phyloP scores from a whole-genome alignment of 1,140 invertebrate species.

The Microplitis mediator region DNA sequence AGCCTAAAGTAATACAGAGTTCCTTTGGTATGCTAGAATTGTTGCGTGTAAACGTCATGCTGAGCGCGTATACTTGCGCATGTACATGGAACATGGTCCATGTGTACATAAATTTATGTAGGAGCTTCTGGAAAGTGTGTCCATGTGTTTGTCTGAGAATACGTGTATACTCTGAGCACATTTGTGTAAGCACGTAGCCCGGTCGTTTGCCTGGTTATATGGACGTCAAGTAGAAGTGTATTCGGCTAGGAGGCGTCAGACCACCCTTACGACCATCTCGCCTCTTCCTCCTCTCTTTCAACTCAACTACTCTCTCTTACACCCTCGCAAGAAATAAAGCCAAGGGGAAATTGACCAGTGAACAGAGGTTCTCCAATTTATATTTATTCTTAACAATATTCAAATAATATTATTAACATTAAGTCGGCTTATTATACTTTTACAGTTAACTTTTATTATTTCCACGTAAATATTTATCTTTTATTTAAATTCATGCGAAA shows the following conservation, averaged over 20 bases:
- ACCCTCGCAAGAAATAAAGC: constrained; percentile 39
- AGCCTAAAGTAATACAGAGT: constrained; percentile 1
- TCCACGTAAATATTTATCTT: too few relatives aligned
- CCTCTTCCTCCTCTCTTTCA: constrained; percentile 29
- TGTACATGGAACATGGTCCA: constrained; percentile 28
- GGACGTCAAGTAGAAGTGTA: constrained; percentile 26
- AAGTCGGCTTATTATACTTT: too few relatives aligned
- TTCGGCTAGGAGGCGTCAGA: constrained; percentile 17
- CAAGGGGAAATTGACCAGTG: constrained; percentile 57
- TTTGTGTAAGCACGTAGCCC: constrained; percentile 12
- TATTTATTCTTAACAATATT: not conserved
- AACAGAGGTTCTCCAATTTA: constrained; percentile 48
- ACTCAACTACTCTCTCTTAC: constrained; percentile 3
- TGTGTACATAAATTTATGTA: constrained; percentile 15
- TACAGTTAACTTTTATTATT: too few relatives aligned
- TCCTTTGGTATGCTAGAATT: constrained; percentile 12
- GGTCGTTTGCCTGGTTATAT: constrained; percentile 17
- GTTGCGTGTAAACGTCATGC: constrained; percentile 20
- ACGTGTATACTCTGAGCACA: not conserved
- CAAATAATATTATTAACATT: too few relatives aligned
- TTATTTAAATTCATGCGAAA: too few relatives aligned
- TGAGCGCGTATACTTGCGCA: constrained; percentile 31
- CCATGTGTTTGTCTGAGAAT: constrained; percentile 14
- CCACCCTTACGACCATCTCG: constrained; percentile 30
- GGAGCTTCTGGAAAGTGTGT: constrained; percentile 37